Base-by-base conservation (phyloP, 2,797 vertebrate genomes). In the Diceros bicornis region DNA sequence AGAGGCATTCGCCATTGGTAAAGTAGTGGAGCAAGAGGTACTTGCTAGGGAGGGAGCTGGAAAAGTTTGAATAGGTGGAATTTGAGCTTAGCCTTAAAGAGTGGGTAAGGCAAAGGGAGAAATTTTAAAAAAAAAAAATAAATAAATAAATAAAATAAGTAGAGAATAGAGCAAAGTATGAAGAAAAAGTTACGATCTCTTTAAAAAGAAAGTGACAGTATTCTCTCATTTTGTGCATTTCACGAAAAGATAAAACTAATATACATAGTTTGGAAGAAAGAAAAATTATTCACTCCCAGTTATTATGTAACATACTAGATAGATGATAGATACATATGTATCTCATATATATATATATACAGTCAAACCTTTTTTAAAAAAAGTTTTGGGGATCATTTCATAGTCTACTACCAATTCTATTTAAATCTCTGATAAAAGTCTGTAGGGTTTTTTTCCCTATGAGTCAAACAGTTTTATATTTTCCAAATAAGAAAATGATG, bases 401-500 rank as follows among this genome's bases (percentile, higher is more conserved):
- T 55, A 72, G 62, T 62, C 25, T 71, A 61, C 18, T 93, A 37
- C 25, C 66, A n/a, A 52, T 93, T 83, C 18, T 85, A 66, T 62
- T 57, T 72, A 68, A 62, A 62, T 89, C 52, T 82, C 68, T 77
- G 2, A 47, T 68, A 88, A 93, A 86, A 71, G 14, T 27, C 21
- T 57, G 20, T 41, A 4, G 59, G 57, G 25, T 29, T 23, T 68
- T 37, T 86, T 95, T 90, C 47, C 21, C 21, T 23, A 21, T 37
- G 4, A 93, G 8, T 55, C 41, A 86, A 97, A 74, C 47, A 94
- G 52, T 62, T 91, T 96, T 96, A 57, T 95, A 57, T 95, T 90
- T 71, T 95, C 85, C 59, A 94, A 81, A 89, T 78, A 91, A 90
- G 69, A 95, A 98, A 97, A 98, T 72, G 18, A 79, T 89, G 13